phyloP scores from a whole-genome alignment of 1,140 invertebrate species.

The Scaptomyza graminum region DNA sequence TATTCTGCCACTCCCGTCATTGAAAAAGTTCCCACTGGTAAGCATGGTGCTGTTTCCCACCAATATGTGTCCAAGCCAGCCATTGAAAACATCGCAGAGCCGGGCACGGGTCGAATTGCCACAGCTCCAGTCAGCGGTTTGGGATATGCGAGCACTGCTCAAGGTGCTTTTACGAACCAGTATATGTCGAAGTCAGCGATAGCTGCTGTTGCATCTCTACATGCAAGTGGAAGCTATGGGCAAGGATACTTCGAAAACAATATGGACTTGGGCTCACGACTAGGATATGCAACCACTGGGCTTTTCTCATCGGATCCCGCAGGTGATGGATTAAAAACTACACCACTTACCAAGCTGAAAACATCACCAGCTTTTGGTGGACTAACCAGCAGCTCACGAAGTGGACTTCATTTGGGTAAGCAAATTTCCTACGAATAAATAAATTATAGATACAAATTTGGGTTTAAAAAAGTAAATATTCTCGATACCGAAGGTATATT shows the following conservation, averaged over 20 bases:
- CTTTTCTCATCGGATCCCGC: conserved; percentile 34
- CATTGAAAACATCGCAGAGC: conserved; percentile 23
- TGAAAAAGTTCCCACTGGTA: conserved; percentile 38
- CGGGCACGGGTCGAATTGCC: conserved; percentile 41
- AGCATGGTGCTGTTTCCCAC: conserved; percentile 42
- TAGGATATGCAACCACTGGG: conserved; percentile 40
- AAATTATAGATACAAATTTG: background rate
- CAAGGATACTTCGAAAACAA: conserved; percentile 30
- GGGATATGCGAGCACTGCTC: conserved; percentile 14
- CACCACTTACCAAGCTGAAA: conserved; percentile 46
- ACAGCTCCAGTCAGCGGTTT: conserved; percentile 5
- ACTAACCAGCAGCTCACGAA: conserved; percentile 42
- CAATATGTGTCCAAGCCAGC: conserved; percentile 59
- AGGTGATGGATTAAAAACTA: conserved; percentile 15
- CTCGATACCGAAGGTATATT: no score
- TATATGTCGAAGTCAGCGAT: conserved; percentile 59
- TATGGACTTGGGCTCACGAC: conserved; percentile 17
- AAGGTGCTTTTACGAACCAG: conserved; percentile 54
- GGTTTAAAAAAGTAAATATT: background rate
- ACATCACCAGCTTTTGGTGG: conserved; percentile 41
- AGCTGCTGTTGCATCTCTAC: conserved; percentile 22
- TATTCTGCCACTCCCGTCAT: conserved; percentile 42
- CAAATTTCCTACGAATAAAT: background rate
- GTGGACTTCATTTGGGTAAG: conserved; percentile 59
- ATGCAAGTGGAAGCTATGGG: conserved; percentile 29